Base-by-base conservation (phyloP, 2,113 vertebrate genomes). In the Mola mola region DNA sequence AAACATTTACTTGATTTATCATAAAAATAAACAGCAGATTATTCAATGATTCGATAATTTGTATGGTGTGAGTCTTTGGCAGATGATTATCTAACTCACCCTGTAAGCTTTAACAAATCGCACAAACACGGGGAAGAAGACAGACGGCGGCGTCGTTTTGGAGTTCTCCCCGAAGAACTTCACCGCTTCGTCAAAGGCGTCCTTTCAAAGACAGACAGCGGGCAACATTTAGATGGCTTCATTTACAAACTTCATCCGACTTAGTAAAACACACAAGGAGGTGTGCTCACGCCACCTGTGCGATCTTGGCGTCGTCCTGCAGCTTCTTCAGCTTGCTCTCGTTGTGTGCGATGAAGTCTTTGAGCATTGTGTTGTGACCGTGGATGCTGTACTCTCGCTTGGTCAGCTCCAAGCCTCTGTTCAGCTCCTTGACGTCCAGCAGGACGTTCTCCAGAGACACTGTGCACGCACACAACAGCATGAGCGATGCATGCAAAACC, bases 91-190 rank as follows among this genome's bases (percentile, higher is more conserved):
- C n/a, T 2, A 12, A 24, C 85, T 93, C 86, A 98, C 96, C 95
- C 95, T 95, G 90, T 97, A 99, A 8, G 96, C 94, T 78, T 91
- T 95, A 62, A 98, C 94, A 83, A 99, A 98, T 8, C 96, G 93
- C 58, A 95, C 96, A 59, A 98, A 98, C 63, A 99, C 95, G 0
- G 97, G 97, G 88, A 98, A 98, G 91, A 98, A 99, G 47, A 97
- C 94, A 0, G 96, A 96, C 0, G 97, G 97, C 0, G 97, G 97
- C 1, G 95, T 96, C 0, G 95, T 98, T 90, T 98, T 99, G 76
- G 95, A 88, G 69, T 92, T 98, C 88, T 99, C 97, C 0, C 97
- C 97, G 0, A 95, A 98, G 89, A 97, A 98, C 66, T 95, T 93
- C 62, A 98, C 96, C 13, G 93, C 96, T 0, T 94, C 93, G 47